A percentile compares a stretch with the other conserved stretches of the same genome.
These are phyloP conservation scores for Onychomys arenicola DNA, from an alignment of 2,797 vertebrate genomes.

Conservation along the genomic window DNA sequence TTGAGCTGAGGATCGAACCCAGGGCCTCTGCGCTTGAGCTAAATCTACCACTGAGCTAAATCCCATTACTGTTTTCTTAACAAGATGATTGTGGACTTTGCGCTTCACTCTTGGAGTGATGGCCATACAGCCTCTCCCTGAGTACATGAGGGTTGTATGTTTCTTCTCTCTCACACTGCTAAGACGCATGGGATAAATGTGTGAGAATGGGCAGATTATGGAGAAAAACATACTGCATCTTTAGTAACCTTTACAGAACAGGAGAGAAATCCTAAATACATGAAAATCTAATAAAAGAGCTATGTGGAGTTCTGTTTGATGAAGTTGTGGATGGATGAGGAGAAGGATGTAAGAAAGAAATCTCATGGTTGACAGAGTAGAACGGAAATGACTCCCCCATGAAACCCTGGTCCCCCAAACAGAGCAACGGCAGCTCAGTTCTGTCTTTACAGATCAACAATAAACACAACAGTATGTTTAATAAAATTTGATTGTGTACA, in stretches of 20 bases:
- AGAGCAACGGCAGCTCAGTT: background rate
- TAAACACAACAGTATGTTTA: background rate
- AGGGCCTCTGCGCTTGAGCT: too few species aligned
- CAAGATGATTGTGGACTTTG: background rate
- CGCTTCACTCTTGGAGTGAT: accelerated
- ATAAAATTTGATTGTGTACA: background rate
- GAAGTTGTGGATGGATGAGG: background rate
- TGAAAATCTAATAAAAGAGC: background rate
- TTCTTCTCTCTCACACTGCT: background rate
- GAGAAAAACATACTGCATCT: background rate
- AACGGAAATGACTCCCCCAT: background rate
- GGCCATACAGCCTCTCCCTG: background rate
- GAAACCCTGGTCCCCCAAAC: background rate
- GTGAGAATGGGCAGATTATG: background rate
- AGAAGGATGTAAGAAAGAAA: background rate
- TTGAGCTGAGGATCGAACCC: too few species aligned
- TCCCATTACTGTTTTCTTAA: background rate
- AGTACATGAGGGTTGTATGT: background rate
- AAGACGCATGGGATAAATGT: background rate
- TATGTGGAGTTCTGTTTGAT: background rate
- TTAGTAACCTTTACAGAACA: background rate
- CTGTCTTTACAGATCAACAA: background rate
- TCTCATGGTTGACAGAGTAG: background rate
- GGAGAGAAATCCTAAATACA: background rate
- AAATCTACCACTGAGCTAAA: too few species aligned